Evolutionary conservation across 2,888 invertebrate species (phyloP).

Genomic region (Dicyrtomina minuta): DNA sequence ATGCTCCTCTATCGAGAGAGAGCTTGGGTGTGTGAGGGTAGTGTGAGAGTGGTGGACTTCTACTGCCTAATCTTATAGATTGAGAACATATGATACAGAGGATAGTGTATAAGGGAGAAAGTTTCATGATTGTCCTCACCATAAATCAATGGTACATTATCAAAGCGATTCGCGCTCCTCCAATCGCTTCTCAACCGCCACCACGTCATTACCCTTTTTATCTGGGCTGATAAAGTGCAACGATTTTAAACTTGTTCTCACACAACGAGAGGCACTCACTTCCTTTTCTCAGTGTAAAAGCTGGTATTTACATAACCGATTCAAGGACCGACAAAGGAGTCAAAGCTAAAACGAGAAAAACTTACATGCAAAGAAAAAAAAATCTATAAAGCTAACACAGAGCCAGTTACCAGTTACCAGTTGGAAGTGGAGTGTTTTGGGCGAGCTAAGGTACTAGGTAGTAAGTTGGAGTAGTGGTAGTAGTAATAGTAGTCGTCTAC

Average conservation of each 20-base stretch:
- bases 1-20: slow-evolving; percentile 6
- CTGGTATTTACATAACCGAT: slow-evolving; percentile 31
- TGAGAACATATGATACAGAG: slow-evolving; percentile 13
- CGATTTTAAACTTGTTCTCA: slow-evolving; percentile 21
- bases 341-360: background rate
- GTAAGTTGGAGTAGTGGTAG: background rate
- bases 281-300: slow-evolving; percentile 18
- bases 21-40: background rate
- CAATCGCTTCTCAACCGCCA: slow-evolving; percentile 24
- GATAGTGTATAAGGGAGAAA: slow-evolving; percentile 3
- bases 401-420: too few species aligned
- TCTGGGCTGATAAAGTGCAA: slow-evolving; percentile 27
- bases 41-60: too few species aligned
- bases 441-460: background rate
- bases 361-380: too few species aligned
- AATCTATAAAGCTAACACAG: too few species aligned
- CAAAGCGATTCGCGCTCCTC: slow-evolving; percentile 39
- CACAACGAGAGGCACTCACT: background rate
- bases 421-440: background rate
- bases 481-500: too few species aligned
- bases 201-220: slow-evolving; percentile 22
- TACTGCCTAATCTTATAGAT: slow-evolving; percentile 6
- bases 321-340: slow-evolving; percentile 17
- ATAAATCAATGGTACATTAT: slow-evolving; percentile 53
- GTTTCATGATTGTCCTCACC: slow-evolving; percentile 34